Evolutionary conservation across 2,888 invertebrate species (phyloP), one percentile per base, ranked within the genome.

Genomic region (Unio pictorum): DNA sequence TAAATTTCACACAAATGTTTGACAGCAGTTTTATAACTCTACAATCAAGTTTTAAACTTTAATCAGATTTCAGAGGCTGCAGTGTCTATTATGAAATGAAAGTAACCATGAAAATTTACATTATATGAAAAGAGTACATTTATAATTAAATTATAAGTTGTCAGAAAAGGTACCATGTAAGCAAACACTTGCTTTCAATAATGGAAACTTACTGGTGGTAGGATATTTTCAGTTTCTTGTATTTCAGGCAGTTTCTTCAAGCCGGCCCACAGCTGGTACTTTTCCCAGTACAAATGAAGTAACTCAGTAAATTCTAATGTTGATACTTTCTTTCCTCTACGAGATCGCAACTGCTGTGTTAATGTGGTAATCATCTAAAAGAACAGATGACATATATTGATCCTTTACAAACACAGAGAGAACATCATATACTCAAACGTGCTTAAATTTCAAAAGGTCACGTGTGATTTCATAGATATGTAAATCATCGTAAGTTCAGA

Each of bases 361-460:
- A 89, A 75, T 20, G 87, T 82, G 8, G 88, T 84, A 34, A 89
- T 78, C 63, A 86, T 82, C 89, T 89, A 79, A 6, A 74, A 75
- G 61, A 60, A 23, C 67, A 68, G 63, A 54, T 63, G 8, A 61
- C 23, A 54, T 58, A 6, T 8, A 1, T 23, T 30, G 58, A 59
- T 56, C 30, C 11, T 26, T 55, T 64, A 18, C 15, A 15, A 15
- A 20, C 18, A 28, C 4, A 15, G 15, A 54, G 1, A 55, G 18
- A 20, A 11, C 5, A 6, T 17, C 5, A 15, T 30, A n/a, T 7
- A n/a, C 20, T 23, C 6, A 45, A 67, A 67, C 5, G 11, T 20
- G 23, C 8, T 61, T 30, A 15, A 61, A n/a, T 61, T 61, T 28
- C 20, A 15, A 58, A n/a, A 58, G 3, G n/a, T 58, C 30, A 61